Percentiles rank a stretch among this genome's conserved stretches.
Evolutionary conservation across 2,797 vertebrate genomes (phyloP).

Genomic region (Betta splendens): DNA sequence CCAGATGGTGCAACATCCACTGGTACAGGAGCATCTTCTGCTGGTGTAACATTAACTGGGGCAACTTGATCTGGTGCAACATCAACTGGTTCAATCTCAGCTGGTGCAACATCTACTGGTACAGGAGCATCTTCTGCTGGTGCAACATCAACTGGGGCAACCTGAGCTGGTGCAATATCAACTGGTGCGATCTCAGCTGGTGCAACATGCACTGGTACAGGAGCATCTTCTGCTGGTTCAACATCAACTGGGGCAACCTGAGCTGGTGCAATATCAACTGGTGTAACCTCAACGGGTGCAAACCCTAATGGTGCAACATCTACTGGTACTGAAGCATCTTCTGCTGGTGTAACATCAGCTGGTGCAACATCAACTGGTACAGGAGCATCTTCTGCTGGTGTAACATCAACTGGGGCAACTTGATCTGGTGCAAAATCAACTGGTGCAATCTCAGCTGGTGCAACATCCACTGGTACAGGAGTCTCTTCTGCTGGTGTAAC

Average conservation of each 20-base stretch:
- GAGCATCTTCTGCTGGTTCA: slow-evolving; percentile 5
- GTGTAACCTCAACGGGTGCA: slow-evolving; percentile 1
- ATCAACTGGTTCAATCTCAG: background rate
- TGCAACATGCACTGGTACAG: slow-evolving; percentile 3
- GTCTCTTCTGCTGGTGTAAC: slow-evolving; percentile 5
- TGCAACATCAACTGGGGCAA: background rate
- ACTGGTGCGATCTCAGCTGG: background rate
- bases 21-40: slow-evolving; percentile 9
- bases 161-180: background rate
- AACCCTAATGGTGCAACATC: background rate
- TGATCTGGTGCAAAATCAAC: slow-evolving; percentile 19
- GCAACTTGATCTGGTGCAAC: background rate
- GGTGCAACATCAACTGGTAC: background rate
- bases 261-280: too few relatives aligned
- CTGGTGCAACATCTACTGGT: background rate
- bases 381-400: background rate
- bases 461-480: background rate
- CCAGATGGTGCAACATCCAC: slow-evolving; percentile 1
- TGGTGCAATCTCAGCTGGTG: background rate
- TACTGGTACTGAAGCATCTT: background rate
- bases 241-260: background rate
- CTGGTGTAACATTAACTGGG: too few relatives aligned
- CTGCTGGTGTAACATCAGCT: slow-evolving; percentile 9
- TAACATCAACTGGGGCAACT: background rate
- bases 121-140: background rate